Evolutionary conservation across 2,113 vertebrate genomes (phyloP), one percentile per base, ranked within the genome.

Genomic region (Neofelis nebulosa): DNA sequence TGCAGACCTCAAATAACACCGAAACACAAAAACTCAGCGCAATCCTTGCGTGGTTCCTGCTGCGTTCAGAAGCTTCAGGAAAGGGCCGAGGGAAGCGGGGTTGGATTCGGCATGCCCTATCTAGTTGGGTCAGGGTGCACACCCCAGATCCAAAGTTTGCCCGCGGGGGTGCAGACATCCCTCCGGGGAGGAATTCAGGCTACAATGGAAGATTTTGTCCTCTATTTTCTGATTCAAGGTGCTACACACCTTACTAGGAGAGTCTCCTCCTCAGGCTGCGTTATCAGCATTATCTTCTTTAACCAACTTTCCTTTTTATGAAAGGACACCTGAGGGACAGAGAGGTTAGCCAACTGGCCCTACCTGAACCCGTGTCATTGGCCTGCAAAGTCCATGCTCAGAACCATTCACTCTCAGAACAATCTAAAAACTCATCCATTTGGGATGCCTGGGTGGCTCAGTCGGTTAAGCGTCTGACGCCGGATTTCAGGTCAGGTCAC

Each of bases 1-100:
- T 16, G 68, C 45, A 94, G 91, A 93, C 80, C 85, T 36, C 85
- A 85, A 68, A 55, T n/a, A 29, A 83, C 45, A 85, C 80, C 82
- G 68, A 52, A 91, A 90, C 6, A 55, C 50, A 81, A 81, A 98
- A 91, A 19, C 50, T 31, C 65, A 52, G 2, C 1, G 18, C 36
- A 57, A 38, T 71, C 68, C 52, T 36, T 52, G 71, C 4, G n/a
- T 7, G 69, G 38, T 1, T 7, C 83, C 66, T 89, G 80, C 78
- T 84, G 45, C 14, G 41, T 31, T 78, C n/a, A 68, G 71, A 91
- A 84, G 61, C 93, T 91, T 82, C 13, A 0, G 23, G 91, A 93
- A 89, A 84, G 36, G 21, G 61, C 7, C 68, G 45, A 93, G 29
- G 15, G 63, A 16, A 19, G n/a, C 18, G 0, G 21, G 48, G 0